Base-by-base conservation (phyloP, 1,140 invertebrate species). In the Vanessa atalanta region DNA sequence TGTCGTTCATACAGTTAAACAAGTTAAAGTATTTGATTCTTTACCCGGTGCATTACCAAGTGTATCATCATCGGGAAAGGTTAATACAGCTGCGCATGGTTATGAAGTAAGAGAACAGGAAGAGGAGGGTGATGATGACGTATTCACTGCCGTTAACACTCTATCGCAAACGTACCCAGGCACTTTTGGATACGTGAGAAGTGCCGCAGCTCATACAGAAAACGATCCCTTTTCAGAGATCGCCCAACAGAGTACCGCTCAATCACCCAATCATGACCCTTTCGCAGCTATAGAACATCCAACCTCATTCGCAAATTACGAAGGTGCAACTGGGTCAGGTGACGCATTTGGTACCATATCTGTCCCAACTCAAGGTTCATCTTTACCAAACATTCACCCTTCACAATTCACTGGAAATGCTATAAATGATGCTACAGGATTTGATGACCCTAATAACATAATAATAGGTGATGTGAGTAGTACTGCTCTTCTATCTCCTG, bases 81-180 rank as follows among this genome's bases (percentile, higher is more conserved):
- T 65, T 1, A 74, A 67, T 11, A 67, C 76, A 20, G 76, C 73
- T 20, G 66, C 67, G 8, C 79, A 83, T 37, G 88, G 88, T 0
- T 92, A 93, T 57, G 88, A 93, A 66, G 90, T 93, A 2, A 88
- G 83, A 0, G 93, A 93, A 65, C 81, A 90, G 47, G 90, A 86
- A 0, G 89, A 88, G 8, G 89, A 93, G 2, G 83, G 82, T 2
- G 88, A 93, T 4, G 90, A 93, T 6, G 88, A 91, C 51, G 78
- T 82, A 0, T 92, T 90, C 66, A 86, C 84, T 4, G 68, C 86
- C 0, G 76, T 91, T 1, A 90, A 90, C 72, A 79, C 79, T 14
- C 65, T 90, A 23, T 86, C 88, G 8, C 85, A 92, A 70, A 68
- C 79, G 0, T 91, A 83, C 47, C 86, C 86, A 14, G 83, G 73